Conservation (phyloP, 2,113 vertebrate genomes). For the Actinemys pallida region DNA sequence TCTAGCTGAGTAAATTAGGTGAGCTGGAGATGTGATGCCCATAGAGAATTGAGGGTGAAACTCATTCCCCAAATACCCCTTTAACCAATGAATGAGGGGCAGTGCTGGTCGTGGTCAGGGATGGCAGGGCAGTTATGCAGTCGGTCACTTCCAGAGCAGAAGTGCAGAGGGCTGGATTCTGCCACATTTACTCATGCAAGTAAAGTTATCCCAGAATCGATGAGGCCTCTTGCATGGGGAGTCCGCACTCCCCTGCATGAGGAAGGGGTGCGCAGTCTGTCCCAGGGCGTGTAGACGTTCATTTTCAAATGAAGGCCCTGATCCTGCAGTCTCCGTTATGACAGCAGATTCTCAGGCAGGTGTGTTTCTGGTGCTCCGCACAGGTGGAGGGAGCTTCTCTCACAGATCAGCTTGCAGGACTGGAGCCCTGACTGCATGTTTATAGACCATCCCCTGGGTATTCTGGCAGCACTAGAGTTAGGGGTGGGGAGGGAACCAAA, state of each 20-base stretch:
- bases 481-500: neutral
- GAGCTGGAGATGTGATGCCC: conserved; percentile 42
- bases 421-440: neutral
- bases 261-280: neutral
- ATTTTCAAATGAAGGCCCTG: neutral
- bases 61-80: conserved; percentile 23
- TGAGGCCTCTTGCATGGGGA: neutral
- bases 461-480: neutral
- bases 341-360: neutral
- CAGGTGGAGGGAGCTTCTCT: neutral
- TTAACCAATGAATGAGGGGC: neutral
- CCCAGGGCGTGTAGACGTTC: neutral
- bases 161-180: neutral
- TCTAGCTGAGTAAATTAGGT: conserved; percentile 69
- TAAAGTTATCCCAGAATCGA: neutral
- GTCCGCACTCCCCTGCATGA: neutral
- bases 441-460: neutral
- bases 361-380: neutral
- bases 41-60: conserved; percentile 34
- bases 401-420: neutral
- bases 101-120: neutral
- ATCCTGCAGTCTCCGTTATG: neutral
- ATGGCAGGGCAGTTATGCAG: neutral
- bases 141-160: neutral
- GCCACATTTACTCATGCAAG: neutral